These are phyloP conservation scores for Ectobius pallidus DNA, from an alignment of 2,888 invertebrate genomes.

Conservation along the genomic window DNA sequence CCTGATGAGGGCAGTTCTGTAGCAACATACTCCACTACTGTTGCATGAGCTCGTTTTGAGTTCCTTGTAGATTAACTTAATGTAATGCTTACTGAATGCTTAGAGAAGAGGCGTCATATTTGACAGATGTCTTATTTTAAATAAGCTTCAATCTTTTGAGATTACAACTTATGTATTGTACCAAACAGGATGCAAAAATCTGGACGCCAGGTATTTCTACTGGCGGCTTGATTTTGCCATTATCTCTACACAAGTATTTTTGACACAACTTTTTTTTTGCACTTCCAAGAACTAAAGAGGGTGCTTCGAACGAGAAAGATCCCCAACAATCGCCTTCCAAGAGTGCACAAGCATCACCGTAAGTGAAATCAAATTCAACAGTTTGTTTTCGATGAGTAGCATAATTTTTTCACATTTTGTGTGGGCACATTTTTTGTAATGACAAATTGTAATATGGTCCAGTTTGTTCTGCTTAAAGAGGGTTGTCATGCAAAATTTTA, in stretches of 20 bases:
- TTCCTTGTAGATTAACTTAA: conserved; percentile 5
- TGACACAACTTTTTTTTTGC: conserved; percentile 15
- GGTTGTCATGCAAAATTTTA: too few species aligned
- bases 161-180: background rate
- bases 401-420: too few species aligned
- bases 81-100: conserved; percentile 15
- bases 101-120: background rate
- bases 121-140: conserved; percentile 1
- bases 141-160: background rate
- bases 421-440: too few species aligned
- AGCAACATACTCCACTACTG: background rate
- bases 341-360: conserved; percentile 23
- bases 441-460: too few species aligned
- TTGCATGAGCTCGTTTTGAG: conserved; percentile 11
- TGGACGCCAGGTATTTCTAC: conserved; percentile 9
- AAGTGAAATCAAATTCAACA: background rate
- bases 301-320: conserved; percentile 10
- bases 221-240: conserved; percentile 15
- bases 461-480: too few species aligned
- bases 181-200: conserved; percentile 12
- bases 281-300: conserved; percentile 17
- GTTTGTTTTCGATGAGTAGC: too few species aligned
- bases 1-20: background rate
- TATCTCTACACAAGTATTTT: background rate
- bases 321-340: conserved; percentile 19